Evolutionary conservation across 2,888 invertebrate genomes (phyloP), one percentile per base, ranked within the genome.

Genomic region (Julus scandinavius): DNA sequence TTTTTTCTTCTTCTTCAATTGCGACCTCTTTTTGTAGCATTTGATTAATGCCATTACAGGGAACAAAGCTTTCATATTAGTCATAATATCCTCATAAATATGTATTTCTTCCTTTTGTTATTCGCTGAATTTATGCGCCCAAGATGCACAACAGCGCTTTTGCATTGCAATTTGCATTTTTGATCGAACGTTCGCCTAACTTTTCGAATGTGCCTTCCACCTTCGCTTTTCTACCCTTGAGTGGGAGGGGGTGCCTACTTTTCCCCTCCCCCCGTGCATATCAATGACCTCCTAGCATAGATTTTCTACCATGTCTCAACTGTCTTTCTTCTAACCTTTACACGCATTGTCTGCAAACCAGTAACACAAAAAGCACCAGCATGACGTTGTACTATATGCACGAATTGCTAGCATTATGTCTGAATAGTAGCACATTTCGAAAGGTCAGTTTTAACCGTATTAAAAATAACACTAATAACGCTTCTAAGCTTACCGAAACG

Each of bases 81-180:
- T 38, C 80, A 80, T 80, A 80, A 80, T 38, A 80, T 80, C 80
- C 80, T 80, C 80, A 80, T 80, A 80, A 80, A 80, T 80, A 80
- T 80, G 4, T 80, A 80, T 80, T 38, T 38, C 80, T 38, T 11
- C 80, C 38, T 80, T 80, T 72, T 72, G 29, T 29, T 72, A 6
- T 72, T 72, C 29, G 6, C 11, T 72, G 72, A 20, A 72, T 63
- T n/a, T 17, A 17, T 72, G 72, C 72, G 72, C 72, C 29, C 72
- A 72, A n/a, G n/a, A 5, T 63, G 63, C 17, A 63, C 63, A n/a
- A 63, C n/a, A 17, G 63, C 5, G n/a, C 63, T 13, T 17, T 13
- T 54, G 54, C 54, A 72, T 72, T 9, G 7, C 7, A 20, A 72
- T 72, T 72, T 72, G 72, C 29, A 72, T 72, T 13, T 80, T 38